A percentile compares a stretch with the other conserved stretches of the same genome.
phyloP scores from a whole-genome alignment of 1,140 invertebrate species.

The Drosophila varians region DNA sequence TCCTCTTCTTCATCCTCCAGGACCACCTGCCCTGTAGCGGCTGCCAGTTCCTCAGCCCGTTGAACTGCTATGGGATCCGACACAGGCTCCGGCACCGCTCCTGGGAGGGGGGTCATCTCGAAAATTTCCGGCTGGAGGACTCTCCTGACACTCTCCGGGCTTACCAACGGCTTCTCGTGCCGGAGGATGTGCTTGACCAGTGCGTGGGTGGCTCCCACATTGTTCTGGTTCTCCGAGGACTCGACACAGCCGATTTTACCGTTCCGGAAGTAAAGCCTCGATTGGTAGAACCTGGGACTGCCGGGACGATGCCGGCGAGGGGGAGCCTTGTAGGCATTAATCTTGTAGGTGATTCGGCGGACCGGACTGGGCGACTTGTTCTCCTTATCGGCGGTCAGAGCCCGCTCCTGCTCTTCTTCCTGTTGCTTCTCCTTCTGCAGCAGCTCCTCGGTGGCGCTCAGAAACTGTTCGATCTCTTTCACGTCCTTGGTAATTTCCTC shows the following conservation, averaged over 20 bases:
- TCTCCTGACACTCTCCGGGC: conserved; percentile 71
- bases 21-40: conserved; percentile 59
- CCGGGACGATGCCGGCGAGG: conserved; percentile 56
- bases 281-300: conserved; percentile 74
- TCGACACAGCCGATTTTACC: conserved; percentile 81
- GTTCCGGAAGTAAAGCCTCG: conserved; percentile 78
- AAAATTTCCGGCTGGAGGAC: conserved; percentile 55
- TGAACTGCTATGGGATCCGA: conserved; percentile 51
- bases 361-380: conserved; percentile 74
- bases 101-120: conserved; percentile 55
- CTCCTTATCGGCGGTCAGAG: conserved; percentile 62
- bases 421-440: conserved; percentile 61
- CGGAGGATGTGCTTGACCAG: conserved; percentile 80
- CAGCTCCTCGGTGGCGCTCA: conserved; percentile 77
- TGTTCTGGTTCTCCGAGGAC: conserved; percentile 68
- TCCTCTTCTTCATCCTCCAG: conserved; percentile 10
- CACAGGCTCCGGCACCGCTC: conserved; percentile 38
- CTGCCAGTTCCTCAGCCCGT: conserved; percentile 44
- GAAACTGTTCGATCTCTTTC: conserved; percentile 80
- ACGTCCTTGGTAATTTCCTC: conserved; percentile 82
- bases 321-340: conserved; percentile 71
- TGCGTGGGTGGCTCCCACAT: conserved; percentile 79
- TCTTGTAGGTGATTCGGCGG: conserved; percentile 72
- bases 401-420: conserved; percentile 33
- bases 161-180: conserved; percentile 77